phyloP scores from a whole-genome alignment of 2,888 invertebrate genomes.

The Rhimphoctona megacephalus region DNA sequence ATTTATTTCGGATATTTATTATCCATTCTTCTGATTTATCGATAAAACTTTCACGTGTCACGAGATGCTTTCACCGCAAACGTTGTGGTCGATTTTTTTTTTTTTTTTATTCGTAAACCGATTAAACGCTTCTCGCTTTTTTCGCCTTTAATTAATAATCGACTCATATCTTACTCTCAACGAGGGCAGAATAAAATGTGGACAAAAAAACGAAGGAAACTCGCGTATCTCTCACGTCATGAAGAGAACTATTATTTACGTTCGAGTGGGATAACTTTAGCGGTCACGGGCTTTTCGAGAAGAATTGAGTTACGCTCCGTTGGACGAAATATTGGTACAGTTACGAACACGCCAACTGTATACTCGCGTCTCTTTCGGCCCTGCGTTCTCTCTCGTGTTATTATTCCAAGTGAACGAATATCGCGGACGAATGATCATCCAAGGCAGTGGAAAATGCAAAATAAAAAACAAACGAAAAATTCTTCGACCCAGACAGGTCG shows the following conservation, averaged over 20 bases:
- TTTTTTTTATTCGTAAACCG: background rate
- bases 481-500: background rate
- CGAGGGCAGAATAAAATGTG: background rate
- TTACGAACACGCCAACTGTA: background rate
- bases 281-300: constrained; percentile 42
- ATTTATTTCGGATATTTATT: background rate
- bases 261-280: constrained; percentile 64
- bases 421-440: constrained; percentile 44
- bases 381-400: constrained; percentile 39
- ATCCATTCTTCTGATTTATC: background rate
- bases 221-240: constrained; percentile 38
- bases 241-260: constrained; percentile 62
- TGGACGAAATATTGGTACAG: constrained; percentile 51
- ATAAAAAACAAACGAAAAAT: background rate
- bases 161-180: background rate
- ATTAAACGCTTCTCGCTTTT: background rate
- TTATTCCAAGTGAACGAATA: constrained; percentile 59
- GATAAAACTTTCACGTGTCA: constrained; percentile 3
- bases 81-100: background rate
- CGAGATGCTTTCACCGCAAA: constrained; percentile 32
- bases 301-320: constrained; percentile 38
- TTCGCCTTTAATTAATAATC: background rate
- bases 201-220: background rate
- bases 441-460: constrained; percentile 29
- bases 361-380: background rate